Conservation (phyloP, 2,888 invertebrate species). For the Calameuta idolon region DNA sequence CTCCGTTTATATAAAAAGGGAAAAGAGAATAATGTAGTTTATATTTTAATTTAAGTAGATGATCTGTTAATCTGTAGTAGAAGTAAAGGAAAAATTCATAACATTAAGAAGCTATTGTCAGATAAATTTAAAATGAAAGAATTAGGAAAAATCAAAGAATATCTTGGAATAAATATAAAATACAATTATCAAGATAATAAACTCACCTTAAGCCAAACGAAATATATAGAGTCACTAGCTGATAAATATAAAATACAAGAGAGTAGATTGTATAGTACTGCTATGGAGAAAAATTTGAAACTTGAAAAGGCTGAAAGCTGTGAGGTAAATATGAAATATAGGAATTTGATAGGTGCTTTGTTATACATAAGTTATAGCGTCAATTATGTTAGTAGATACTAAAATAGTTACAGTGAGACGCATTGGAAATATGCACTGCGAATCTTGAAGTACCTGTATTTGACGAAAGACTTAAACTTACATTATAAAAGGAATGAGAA, state of each 20-base stretch:
- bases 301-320: slow-evolving; percentile 9
- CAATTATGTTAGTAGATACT: slow-evolving; percentile 50
- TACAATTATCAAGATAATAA: not conserved
- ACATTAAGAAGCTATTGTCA: not conserved
- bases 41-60: slow-evolving; percentile 24
- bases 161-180: slow-evolving; percentile 3
- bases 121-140: slow-evolving; percentile 10
- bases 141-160: not conserved
- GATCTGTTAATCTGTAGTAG: not conserved
- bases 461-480: slow-evolving; percentile 37
- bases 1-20: slow-evolving; percentile 23
- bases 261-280: slow-evolving; percentile 37
- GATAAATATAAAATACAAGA: slow-evolving; percentile 34
- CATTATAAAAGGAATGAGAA: slow-evolving; percentile 10
- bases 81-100: not conserved
- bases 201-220: not conserved
- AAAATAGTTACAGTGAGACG: slow-evolving; percentile 44
- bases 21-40: slow-evolving; percentile 11
- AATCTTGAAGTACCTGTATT: slow-evolving; percentile 41
- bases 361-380: slow-evolving; percentile 48
- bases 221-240: slow-evolving; percentile 32
- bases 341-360: slow-evolving; percentile 24
- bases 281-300: slow-evolving; percentile 45
- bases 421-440: slow-evolving; percentile 40
- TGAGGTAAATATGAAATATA: slow-evolving; percentile 38